Evolutionary conservation across 2,113 vertebrate species (phyloP).

Genomic region (Elephantulus edwardii): DNA sequence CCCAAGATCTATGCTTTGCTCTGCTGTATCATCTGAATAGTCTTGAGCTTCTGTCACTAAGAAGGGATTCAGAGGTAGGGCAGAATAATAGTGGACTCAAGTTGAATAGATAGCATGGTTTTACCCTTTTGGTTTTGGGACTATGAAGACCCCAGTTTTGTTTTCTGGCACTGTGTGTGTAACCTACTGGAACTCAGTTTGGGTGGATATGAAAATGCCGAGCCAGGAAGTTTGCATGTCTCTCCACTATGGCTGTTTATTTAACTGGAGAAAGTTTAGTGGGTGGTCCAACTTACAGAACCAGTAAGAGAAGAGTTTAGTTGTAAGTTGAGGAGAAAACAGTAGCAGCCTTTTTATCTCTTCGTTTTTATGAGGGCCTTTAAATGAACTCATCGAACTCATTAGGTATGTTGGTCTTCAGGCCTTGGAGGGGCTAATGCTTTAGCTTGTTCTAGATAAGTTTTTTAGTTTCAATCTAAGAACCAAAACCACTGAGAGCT

Average conservation of each 20-base stretch:
- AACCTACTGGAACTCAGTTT: conserved; percentile 43
- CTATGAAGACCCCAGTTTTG: conserved; percentile 24
- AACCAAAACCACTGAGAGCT: background rate
- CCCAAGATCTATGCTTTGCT: accelerated
- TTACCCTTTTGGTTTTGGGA: background rate
- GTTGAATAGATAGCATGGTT: background rate
- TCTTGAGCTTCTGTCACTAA: background rate
- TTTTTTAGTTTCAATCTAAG: conserved; percentile 24
- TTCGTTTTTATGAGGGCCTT: background rate
- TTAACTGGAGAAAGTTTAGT: conserved; percentile 60
- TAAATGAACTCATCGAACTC: background rate
- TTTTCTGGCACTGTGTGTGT: background rate
- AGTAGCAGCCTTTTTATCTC: background rate
- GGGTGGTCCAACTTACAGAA: conserved; percentile 34
- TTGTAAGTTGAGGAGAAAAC: background rate
- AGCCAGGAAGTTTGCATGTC: conserved; percentile 53
- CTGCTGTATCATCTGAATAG: background rate
- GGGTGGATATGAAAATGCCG: conserved; percentile 46
- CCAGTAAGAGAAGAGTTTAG: background rate
- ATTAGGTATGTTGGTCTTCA: background rate
- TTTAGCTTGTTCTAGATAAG: background rate
- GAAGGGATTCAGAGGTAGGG: background rate
- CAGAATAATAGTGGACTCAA: background rate
- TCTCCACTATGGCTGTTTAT: conserved; percentile 50
- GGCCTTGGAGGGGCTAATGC: background rate